Evolutionary conservation across 2,888 invertebrate genomes (phyloP), one percentile per base, ranked within the genome.

Genomic region (Dorcus hopei): DNA sequence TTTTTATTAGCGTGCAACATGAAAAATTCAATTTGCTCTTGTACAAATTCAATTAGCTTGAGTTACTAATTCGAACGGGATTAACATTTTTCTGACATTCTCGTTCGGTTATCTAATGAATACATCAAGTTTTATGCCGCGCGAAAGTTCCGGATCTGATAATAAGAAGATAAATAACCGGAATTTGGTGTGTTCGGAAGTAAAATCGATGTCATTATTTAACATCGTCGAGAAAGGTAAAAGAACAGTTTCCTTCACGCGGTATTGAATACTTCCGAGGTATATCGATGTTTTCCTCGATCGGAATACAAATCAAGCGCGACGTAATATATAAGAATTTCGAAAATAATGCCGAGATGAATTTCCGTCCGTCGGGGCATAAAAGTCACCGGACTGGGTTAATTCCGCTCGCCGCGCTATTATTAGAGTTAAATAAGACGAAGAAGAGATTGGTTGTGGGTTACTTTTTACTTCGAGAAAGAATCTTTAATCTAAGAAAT

Each of bases 181-280:
- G 62, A 62, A 68, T 68, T 65, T 62, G 53, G 63, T 55, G 64
- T 58, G 68, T 66, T 66, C 56, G 53, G 54, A 63, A 63, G 64
- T 61, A 58, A 63, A 65, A 65, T 66, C 64, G 65, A 57, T 53
- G 53, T 64, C 58, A 68, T 68, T 65, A 65, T 65, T 68, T 67
- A 67, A 62, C 62, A 65, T 64, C 64, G 59, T 54, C 45, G n/a
- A 14, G 51, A 49, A 41, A 23, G 52, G 38, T 52, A 49, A 58
- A 45, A 52, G 52, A 62, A 54, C 56, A 57, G 49, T 43, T 59
- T 47, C 57, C 54, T 59, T 58, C 54, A 57, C 47, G 19, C 14
- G 49, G 54, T 60, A 57, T 55, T 52, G 54, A 57, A 62, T 62
- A 57, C 50, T 55, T 23, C 49, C 58, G 54, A 57, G 38, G 49